Base-by-base conservation (phyloP, 1,140 invertebrate species). In the Telenomus remus region DNA sequence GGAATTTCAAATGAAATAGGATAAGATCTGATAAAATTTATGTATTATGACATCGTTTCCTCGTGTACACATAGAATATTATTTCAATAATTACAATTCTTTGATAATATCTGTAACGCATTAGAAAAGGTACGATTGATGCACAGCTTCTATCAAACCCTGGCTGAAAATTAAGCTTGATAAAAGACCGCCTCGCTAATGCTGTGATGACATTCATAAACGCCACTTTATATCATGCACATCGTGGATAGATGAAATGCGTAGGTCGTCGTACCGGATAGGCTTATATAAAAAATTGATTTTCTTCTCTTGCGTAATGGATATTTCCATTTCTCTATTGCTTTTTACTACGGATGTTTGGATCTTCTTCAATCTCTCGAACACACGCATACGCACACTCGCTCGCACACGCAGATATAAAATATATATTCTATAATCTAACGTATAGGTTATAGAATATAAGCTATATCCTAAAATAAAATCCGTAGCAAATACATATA, bases 261-360 rank as follows among this genome's bases (percentile, higher is more conserved):
- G 68, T 83, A 84, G 77, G 81, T 85, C 81, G 78, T 81, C 80
- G 77, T 85, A 85, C 78, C 82, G 80, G 82, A 75, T 85, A 86
- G 84, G 80, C 81, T 86, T 86, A 85, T 86, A 85, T 86, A 84
- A 87, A 86, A 86, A 85, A 27, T 27, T 27, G 19, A 27, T 27
- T 27, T 27, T 27, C 6, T 27, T 27, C 6, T 27, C 19, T 27
- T 27, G n/a, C n/a, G n/a, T n/a, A n/a, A n/a, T n/a, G n/a, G n/a
- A n/a, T n/a, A n/a, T n/a, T n/a, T n/a, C n/a, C n/a, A n/a, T n/a
- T n/a, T n/a, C n/a, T n/a, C n/a, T n/a, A n/a, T n/a, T n/a, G n/a
- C n/a, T n/a, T n/a, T n/a, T n/a, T n/a, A n/a, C n/a, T n/a, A n/a
- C n/a, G n/a, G n/a, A n/a, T n/a, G n/a, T n/a, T n/a, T n/a, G n/a